phyloP scores from a whole-genome alignment of 2,888 invertebrate species.

The Lymantria dispar region DNA sequence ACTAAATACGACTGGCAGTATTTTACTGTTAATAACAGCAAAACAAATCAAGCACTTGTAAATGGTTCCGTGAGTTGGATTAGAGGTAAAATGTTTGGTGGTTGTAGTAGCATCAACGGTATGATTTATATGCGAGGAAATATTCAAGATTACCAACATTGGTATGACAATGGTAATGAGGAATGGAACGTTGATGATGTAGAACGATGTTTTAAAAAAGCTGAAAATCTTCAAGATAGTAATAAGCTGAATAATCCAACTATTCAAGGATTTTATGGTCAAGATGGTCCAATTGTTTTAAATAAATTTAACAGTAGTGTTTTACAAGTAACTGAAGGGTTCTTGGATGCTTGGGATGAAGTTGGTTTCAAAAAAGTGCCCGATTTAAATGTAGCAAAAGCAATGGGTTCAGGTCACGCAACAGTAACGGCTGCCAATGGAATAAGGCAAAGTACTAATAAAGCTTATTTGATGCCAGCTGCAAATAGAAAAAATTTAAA shows the following conservation, averaged over 20 bases:
- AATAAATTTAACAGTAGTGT: conserved; percentile 69
- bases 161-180: conserved; percentile 77
- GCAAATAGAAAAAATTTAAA: conserved; percentile 45
- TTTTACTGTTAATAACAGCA: conserved; percentile 88
- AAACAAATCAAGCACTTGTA: conserved; percentile 84
- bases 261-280: conserved; percentile 51
- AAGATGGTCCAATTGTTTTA: conserved; percentile 66
- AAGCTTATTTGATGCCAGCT: conserved; percentile 61
- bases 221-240: conserved; percentile 63
- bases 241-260: conserved; percentile 29
- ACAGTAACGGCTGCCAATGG: conserved; percentile 73
- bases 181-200: conserved; percentile 81
- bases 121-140: conserved; percentile 82
- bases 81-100: conserved; percentile 84
- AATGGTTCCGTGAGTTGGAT: conserved; percentile 69
- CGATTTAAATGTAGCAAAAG: conserved; percentile 63
- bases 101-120: conserved; percentile 77
- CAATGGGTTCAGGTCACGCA: conserved; percentile 69
- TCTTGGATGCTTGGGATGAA: conserved; percentile 63
- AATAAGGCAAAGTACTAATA: conserved; percentile 82
- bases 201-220: conserved; percentile 69
- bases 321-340: conserved; percentile 41
- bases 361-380: conserved; percentile 61
- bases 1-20: conserved; percentile 90
- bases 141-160: conserved; percentile 72